Conservation (phyloP, 2,888 invertebrate species). For the Pterostichus madidus region DNA sequence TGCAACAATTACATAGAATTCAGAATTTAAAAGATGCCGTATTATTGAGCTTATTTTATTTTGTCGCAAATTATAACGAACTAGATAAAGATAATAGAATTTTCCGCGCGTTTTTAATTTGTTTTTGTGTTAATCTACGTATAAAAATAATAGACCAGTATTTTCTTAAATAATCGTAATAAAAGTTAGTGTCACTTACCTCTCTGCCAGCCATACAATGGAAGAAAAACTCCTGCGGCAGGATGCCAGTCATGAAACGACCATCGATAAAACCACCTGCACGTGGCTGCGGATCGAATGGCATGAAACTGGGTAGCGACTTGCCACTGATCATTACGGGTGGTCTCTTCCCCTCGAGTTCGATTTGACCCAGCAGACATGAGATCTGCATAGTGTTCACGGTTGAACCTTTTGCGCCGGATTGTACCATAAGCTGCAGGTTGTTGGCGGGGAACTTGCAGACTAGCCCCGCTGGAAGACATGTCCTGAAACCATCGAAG, state of each 20-base stretch:
- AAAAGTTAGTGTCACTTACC: conserved; percentile 77
- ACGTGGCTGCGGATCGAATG: conserved; percentile 92
- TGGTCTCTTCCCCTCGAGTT: conserved; percentile 98
- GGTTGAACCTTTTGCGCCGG: conserved; percentile 99
- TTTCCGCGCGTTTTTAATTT: too few species aligned
- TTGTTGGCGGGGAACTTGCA: conserved; percentile 96
- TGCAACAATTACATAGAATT: too few species aligned
- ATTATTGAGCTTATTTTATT: too few species aligned
- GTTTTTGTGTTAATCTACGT: too few species aligned
- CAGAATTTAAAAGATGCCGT: too few species aligned
- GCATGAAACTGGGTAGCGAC: conserved; percentile 93
- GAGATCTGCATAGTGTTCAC: conserved; percentile 99
- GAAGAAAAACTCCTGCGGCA: conserved; percentile 98
- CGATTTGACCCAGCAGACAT: conserved; percentile 97
- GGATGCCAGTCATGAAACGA: conserved; percentile 98
- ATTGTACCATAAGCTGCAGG: conserved; percentile 98
- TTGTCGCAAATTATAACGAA: too few species aligned
- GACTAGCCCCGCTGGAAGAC: conserved; percentile 91
- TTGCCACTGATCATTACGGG: conserved; percentile 96
- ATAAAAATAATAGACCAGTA: too few species aligned
- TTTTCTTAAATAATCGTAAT: too few species aligned
- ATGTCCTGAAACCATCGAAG: conserved; percentile 79
- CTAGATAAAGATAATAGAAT: too few species aligned
- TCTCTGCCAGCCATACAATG: conserved; percentile 99
- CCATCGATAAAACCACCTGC: conserved; percentile 98